These are phyloP conservation scores for Tillus elongatus DNA, from an alignment of 2,888 invertebrate species.

Conservation along the genomic window DNA sequence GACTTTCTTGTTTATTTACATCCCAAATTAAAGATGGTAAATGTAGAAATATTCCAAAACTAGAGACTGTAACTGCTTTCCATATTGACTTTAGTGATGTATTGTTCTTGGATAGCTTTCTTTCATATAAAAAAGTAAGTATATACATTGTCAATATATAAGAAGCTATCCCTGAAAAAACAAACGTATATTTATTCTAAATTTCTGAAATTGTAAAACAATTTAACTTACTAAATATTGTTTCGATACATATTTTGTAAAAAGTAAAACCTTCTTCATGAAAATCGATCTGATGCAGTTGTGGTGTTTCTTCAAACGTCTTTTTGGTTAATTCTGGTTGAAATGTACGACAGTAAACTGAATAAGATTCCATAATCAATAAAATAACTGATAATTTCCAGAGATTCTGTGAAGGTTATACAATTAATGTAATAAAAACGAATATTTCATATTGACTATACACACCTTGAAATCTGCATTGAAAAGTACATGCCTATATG, in stretches of 20 bases:
- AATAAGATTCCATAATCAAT: slow-evolving; percentile 72
- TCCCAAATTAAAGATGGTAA: slow-evolving; percentile 60
- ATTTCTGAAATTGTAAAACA: neutral
- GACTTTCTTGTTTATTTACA: slow-evolving; percentile 37
- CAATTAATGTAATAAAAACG: too few species aligned
- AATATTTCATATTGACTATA: too few species aligned
- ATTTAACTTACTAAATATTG: slow-evolving; percentile 27
- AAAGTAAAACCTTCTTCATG: slow-evolving; percentile 33
- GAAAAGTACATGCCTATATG: slow-evolving; percentile 76
- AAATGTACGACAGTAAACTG: slow-evolving; percentile 51
- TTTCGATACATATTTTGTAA: slow-evolving; percentile 30
- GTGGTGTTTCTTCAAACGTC: slow-evolving; percentile 19
- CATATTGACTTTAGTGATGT: slow-evolving; percentile 35
- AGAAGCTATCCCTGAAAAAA: slow-evolving; percentile 29
- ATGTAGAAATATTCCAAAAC: slow-evolving; percentile 51
- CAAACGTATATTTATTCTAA: neutral
- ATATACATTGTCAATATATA: slow-evolving; percentile 29
- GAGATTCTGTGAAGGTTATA: slow-evolving; percentile 29
- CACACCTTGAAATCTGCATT: slow-evolving; percentile 70
- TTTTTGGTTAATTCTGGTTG: slow-evolving; percentile 13
- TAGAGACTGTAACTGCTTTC: slow-evolving; percentile 52
- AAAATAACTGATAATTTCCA: slow-evolving; percentile 70
- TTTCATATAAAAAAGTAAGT: slow-evolving; percentile 26
- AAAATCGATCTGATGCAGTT: slow-evolving; percentile 25
- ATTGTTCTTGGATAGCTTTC: slow-evolving; percentile 1